Evolutionary conservation across 2,888 invertebrate species (phyloP), one percentile per base, ranked within the genome.

Genomic region (Trichopria drosophilae): DNA sequence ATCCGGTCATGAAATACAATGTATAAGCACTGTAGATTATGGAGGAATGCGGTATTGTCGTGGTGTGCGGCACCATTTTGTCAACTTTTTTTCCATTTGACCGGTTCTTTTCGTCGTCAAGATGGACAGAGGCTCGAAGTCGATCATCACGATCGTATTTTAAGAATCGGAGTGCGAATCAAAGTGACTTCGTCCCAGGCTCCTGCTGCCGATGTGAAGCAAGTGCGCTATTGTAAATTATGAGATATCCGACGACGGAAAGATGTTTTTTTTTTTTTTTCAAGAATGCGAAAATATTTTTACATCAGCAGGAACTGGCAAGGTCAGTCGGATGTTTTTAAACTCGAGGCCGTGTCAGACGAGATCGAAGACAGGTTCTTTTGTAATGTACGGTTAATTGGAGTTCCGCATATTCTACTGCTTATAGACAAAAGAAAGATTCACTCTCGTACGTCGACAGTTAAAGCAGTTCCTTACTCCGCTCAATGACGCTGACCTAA

Each of bases 11-110:
- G 43, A 50, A 58, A 59, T 48, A 61, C 51, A 49, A 48, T 62
- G 58, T 52, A 50, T 58, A 55, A 63, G 53, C 59, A 64, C 57
- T 67, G 61, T 64, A 67, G 63, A 64, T 64, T 62, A 63, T 41
- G 40, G 55, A 58, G 53, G 52, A 48, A 53, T 43, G 46, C 49
- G 26, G 41, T 35, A 40, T 51, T 47, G 32, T 32, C 42, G 29
- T 50, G 50, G 34, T 35, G 13, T n/a, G n/a, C n/a, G n/a, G n/a
- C n/a, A 37, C 6, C 32, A 50, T 26, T 13, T n/a, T n/a, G 37
- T 29, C 13, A 9, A 34, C 44, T 37, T 50, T 26, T 44, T 23
- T 44, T 44, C 12, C 31, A 43, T 37, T 49, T 29, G 4, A 32
- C 20, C 16, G 15, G 20, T 37, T 50, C 35, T 39, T n/a, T n/a